Percentiles rank a stretch among this genome's conserved stretches.
phyloP scores from a whole-genome alignment of 2,888 invertebrate species.

The Tiphia femorata region DNA sequence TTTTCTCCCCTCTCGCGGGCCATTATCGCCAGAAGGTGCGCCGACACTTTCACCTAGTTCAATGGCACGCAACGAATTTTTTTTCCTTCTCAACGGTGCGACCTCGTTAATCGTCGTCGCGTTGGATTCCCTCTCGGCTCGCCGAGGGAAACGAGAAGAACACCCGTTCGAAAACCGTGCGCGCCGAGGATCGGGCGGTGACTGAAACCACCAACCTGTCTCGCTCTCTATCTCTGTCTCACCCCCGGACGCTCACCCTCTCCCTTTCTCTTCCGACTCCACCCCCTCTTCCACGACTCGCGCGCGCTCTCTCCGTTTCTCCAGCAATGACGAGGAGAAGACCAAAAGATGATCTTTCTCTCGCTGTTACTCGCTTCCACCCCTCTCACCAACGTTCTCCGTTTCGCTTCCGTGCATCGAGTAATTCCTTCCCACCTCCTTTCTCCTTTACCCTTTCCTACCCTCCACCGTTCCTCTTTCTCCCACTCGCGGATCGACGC shows the following conservation, averaged over 20 bases:
- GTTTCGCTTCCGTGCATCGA: constrained; percentile 6
- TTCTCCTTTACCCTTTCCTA: constrained; percentile 2
- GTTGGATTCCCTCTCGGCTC: not conserved
- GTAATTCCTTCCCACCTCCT: no score
- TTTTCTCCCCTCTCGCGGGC: no score
- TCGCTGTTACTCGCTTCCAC: constrained; percentile 23
- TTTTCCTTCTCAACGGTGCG: no score
- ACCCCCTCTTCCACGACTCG: constrained; percentile 8
- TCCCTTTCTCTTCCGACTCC: constrained; percentile 12
- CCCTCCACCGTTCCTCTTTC: constrained; percentile 1
- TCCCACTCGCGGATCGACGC: not conserved
- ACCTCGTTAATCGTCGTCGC: constrained; percentile 24
- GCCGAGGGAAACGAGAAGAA: constrained; percentile 21
- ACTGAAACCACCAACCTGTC: constrained; percentile 56
- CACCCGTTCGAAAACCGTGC: constrained; percentile 53
- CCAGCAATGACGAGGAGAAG: no score
- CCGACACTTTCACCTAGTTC: no score
- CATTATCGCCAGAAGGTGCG: no score
- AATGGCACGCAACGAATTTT: no score
- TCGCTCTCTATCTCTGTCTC: constrained; percentile 37
- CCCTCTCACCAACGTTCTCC: constrained; percentile 5
- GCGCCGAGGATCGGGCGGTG: constrained; percentile 68
- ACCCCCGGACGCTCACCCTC: constrained; percentile 18
- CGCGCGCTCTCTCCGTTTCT: constrained; percentile 20
- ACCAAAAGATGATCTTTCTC: constrained; percentile 39